Evolutionary conservation across 2,797 vertebrate genomes (phyloP).

Genomic region (Notamacropus eugenii): DNA sequence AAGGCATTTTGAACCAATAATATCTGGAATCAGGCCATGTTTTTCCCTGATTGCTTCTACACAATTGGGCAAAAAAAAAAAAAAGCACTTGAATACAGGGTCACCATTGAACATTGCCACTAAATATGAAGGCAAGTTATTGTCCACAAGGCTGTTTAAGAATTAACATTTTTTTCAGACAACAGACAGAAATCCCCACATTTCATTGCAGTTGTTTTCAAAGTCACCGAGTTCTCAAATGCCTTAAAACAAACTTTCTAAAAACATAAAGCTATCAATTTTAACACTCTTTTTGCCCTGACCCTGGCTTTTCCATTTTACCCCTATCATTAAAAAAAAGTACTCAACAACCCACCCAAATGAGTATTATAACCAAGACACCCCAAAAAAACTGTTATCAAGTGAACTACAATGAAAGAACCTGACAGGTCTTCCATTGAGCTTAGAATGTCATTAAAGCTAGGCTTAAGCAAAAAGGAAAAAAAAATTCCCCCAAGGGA

Average conservation of each 20-base stretch:
- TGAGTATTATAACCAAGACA: neutral
- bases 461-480: neutral
- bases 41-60: neutral
- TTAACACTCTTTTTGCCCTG: neutral
- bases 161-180: neutral
- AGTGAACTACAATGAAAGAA: neutral
- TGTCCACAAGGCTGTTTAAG: neutral
- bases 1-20: neutral
- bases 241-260: neutral
- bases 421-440: neutral
- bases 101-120: neutral
- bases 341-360: neutral
- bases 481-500: neutral
- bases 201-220: neutral
- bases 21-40: neutral
- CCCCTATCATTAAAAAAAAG: neutral
- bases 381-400: neutral
- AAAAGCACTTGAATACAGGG: neutral
- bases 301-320: neutral
- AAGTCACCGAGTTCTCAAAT: neutral
- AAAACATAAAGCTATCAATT: neutral
- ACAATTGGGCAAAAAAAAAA: neutral
- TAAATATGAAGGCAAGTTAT: neutral
- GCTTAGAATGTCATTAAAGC: neutral
- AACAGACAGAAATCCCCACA: neutral